Conservation (phyloP, 2,888 invertebrate species). For the Dendrolimus pini region DNA sequence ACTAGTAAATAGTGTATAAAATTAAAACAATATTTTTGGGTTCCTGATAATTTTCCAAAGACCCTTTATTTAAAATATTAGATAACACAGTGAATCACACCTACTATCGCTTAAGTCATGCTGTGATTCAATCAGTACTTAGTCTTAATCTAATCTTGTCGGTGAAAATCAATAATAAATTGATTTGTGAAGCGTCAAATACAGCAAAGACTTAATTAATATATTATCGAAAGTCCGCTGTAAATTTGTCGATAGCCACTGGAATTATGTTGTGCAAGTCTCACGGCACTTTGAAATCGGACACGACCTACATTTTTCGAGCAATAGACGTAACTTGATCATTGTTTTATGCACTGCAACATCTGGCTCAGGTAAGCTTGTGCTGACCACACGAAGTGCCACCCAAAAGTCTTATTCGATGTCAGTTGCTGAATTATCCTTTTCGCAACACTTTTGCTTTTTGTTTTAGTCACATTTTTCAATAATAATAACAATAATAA, state of each 20-base stretch:
- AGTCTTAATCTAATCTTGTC: not conserved
- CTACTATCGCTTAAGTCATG: conserved; percentile 12
- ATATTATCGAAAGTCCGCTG: conserved; percentile 26
- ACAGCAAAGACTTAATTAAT: conserved; percentile 7
- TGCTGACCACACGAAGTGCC: too few relatives aligned
- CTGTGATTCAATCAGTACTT: conserved; percentile 22
- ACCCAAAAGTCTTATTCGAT: too few relatives aligned
- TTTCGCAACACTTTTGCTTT: too few relatives aligned
- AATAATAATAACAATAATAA: too few relatives aligned
- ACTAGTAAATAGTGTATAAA: too few relatives aligned
- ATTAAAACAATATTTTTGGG: too few relatives aligned
- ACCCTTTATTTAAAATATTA: too few relatives aligned
- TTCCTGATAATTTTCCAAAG: too few relatives aligned
- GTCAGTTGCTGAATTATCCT: too few relatives aligned
- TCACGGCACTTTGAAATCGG: conserved; percentile 57
- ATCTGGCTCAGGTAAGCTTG: conserved; percentile 2
- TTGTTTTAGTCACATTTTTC: too few relatives aligned
- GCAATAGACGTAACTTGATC: conserved; percentile 54
- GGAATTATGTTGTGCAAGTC: conserved; percentile 43
- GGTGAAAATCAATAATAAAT: not conserved
- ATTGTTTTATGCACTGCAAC: conserved; percentile 34
- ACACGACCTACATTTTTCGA: conserved; percentile 63
- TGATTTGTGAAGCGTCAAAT: conserved; percentile 2
- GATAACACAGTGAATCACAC: not conserved
- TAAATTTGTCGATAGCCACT: conserved; percentile 27